A percentile compares a stretch with the other conserved stretches of the same genome.
Evolutionary conservation across 2,113 vertebrate genomes (phyloP).

Genomic region (Cryptomyrus ogoouensis): DNA sequence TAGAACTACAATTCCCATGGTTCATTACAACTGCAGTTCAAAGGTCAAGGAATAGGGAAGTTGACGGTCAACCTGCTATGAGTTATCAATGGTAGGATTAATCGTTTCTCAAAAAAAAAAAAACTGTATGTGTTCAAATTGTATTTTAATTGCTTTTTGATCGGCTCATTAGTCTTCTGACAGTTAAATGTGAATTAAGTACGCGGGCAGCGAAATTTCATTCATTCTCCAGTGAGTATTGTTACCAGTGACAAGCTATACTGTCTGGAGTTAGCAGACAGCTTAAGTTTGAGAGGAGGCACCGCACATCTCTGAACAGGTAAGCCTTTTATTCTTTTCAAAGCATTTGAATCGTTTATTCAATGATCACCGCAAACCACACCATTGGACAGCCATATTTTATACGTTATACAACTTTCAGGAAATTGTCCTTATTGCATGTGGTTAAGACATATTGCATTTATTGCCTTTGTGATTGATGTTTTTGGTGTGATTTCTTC

Average conservation of each 20-base stretch:
- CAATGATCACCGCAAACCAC: neutral
- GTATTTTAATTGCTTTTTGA: neutral
- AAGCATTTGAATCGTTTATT: neutral
- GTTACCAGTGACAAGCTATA: neutral
- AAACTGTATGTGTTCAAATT: neutral
- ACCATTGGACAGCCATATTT: neutral
- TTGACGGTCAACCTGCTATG: neutral
- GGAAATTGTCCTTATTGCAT: neutral
- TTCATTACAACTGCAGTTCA: neutral
- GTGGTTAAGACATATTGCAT: neutral
- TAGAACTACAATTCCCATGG: conserved; percentile 21
- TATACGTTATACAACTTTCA: neutral
- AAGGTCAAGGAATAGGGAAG: conserved; percentile 19
- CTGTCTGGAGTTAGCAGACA: neutral
- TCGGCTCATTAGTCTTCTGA: neutral
- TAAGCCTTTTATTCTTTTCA: neutral
- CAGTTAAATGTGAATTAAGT: neutral
- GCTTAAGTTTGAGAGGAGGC: neutral
- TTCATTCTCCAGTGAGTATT: conserved; percentile 7
- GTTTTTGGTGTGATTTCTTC: neutral
- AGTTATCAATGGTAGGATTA: neutral
- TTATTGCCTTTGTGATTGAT: neutral
- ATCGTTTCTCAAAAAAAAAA: neutral
- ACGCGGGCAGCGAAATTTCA: neutral
- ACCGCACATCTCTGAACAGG: neutral